Evolutionary conservation across 2,797 vertebrate species (phyloP).

Genomic region (Microcaecilia unicolor): DNA sequence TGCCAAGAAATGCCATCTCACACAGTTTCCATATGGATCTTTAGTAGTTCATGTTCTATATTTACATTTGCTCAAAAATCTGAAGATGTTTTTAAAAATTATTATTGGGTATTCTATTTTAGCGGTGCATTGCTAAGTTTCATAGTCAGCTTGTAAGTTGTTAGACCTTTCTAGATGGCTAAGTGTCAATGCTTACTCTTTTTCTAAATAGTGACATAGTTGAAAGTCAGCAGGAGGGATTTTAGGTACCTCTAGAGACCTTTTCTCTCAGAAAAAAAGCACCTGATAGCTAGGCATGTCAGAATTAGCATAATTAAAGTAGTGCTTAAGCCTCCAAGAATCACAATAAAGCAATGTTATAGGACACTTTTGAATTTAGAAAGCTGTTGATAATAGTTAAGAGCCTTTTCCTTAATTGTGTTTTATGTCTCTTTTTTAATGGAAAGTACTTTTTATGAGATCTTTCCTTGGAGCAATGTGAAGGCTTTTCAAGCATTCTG

Average conservation of each 20-base stretch:
- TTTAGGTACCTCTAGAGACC: conserved; percentile 11
- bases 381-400: conserved; percentile 16
- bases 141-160: no score
- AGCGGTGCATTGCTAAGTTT: no score
- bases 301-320: conserved; percentile 31
- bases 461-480: background rate
- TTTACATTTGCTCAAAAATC: no score
- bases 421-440: conserved; percentile 1
- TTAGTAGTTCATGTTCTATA: no score
- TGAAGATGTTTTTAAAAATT: no score
- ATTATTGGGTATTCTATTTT: no score
- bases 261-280: conserved; percentile 17
- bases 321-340: conserved; percentile 9
- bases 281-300: conserved; percentile 20
- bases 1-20: no score
- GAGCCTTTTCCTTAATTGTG: background rate
- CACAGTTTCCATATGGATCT: no score
- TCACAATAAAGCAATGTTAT: conserved; percentile 13
- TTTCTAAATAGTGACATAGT: conserved; percentile 4
- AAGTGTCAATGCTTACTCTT: no score
- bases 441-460: background rate
- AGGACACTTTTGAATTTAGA: background rate
- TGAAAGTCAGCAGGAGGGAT: conserved; percentile 14
- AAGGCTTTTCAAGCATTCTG: background rate
- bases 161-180: no score